Evolutionary conservation across 1,140 invertebrate genomes (phyloP), one percentile per base, ranked within the genome.

Genomic region (Drosophila teissieri): DNA sequence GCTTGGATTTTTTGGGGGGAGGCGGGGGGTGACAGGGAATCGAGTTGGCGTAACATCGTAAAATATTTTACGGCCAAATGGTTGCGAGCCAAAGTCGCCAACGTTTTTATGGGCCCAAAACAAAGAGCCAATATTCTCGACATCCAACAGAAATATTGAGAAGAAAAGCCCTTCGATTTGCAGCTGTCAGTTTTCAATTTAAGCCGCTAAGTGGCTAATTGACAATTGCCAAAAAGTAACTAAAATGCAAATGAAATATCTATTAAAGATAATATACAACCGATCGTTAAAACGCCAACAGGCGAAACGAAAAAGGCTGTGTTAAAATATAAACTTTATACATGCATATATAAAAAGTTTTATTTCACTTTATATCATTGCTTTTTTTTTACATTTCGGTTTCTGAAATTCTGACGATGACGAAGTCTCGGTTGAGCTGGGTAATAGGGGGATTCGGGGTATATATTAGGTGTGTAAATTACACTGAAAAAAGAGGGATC

Each of bases 11-110:
- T 12, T 31, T 7, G 27, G 17, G 7, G 17, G 42, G 2, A 10
- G 1, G 4, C 31, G 7, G 17, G 22, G 44, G n/a, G 6, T n/a
- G n/a, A 45, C 46, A 5, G 42, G 24, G 44, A 17, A 36, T 39
- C 27, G 58, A 73, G 55, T 83, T 89, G 76, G 83, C 85, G 83
- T 88, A 88, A 80, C 80, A 83, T 88, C 83, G 84, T 88, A 83
- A 89, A 88, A 88, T 88, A 88, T 88, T 88, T 88, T 88, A 88
- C 68, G 72, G 80, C 84, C 83, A 88, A 75, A 89, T 88, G 78
- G 74, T 36, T 46, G 49, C 74, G 64, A 53, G 64, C 65, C 65
- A 63, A 55, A 73, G 75, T 78, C 65, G 83, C 70, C 67, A 88
- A 83, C 83, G 63, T 88, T 86, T 86, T 86, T 80, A 86, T 88